These are phyloP conservation scores for Rhopalosiphum padi DNA, from an alignment of 1,140 invertebrate genomes.

Conservation along the genomic window DNA sequence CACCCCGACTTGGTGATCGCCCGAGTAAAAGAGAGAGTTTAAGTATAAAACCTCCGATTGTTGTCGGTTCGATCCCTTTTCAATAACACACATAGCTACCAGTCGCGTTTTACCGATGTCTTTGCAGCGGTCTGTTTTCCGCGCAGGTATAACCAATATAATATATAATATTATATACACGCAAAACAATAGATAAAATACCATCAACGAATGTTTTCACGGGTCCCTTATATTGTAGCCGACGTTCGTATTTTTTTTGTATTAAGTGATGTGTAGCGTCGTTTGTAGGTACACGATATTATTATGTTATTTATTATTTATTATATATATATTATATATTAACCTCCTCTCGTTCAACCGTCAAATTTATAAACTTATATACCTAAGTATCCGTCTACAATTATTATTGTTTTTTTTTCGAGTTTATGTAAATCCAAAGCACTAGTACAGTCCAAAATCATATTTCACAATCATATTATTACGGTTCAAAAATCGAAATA, in stretches of 20 bases:
- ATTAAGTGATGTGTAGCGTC: too few species aligned
- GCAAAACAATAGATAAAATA: neutral
- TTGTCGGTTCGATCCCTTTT: constrained; percentile 30
- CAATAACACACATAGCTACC: neutral
- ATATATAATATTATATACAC: neutral
- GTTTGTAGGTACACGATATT: neutral
- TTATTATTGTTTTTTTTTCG: neutral
- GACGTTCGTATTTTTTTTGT: too few species aligned
- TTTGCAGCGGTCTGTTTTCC: neutral
- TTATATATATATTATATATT: too few species aligned
- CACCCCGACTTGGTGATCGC: neutral
- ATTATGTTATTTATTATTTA: too few species aligned
- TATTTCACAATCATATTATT: neutral
- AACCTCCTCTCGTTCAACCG: neutral
- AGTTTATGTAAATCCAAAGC: neutral
- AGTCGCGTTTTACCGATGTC: neutral
- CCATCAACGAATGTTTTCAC: neutral
- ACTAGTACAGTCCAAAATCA: neutral
- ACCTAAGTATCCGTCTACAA: neutral
- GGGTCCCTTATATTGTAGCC: neutral
- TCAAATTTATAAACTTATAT: neutral
- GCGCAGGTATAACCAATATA: neutral
- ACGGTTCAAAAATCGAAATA: neutral
- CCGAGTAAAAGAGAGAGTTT: constrained; percentile 31
- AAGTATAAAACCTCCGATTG: constrained; percentile 14